Evolutionary conservation across 1,140 invertebrate species (phyloP).

Genomic region (Helicorthomorpha holstii): DNA sequence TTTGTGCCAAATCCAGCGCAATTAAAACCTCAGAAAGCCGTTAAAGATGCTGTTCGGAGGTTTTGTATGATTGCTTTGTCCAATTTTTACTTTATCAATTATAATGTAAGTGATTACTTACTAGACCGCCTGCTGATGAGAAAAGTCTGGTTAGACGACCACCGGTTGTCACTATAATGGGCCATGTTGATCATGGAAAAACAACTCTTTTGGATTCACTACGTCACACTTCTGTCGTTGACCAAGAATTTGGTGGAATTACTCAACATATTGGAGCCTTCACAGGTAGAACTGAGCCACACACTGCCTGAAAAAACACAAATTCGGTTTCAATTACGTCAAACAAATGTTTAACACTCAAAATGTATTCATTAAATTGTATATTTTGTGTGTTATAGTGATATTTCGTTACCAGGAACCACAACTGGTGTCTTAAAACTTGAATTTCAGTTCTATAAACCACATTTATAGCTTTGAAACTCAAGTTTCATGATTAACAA

Average conservation of each 20-base stretch:
- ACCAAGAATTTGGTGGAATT: slow-evolving; percentile 94
- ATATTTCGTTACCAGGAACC: no score
- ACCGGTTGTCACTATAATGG: slow-evolving; percentile 96
- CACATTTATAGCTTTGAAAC: no score
- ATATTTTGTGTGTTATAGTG: no score
- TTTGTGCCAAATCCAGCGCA: slow-evolving; percentile 30
- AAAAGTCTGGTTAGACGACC: slow-evolving; percentile 44
- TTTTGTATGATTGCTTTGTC: slow-evolving; percentile 2
- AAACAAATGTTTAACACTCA: neutral
- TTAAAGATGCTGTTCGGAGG: slow-evolving; percentile 18
- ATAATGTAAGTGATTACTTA: slow-evolving; percentile 13
- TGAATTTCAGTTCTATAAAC: no score
- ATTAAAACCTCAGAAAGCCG: slow-evolving; percentile 20
- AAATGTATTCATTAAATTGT: no score
- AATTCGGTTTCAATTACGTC: neutral
- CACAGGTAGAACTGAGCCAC: no score
- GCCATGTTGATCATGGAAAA: slow-evolving; percentile 98
- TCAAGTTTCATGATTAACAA: no score
- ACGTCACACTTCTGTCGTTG: slow-evolving; percentile 66
- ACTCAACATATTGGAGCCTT: slow-evolving; percentile 99
- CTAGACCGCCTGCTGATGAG: slow-evolving; percentile 39
- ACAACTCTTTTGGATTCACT: slow-evolving; percentile 88
- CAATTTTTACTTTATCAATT: neutral
- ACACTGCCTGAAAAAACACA: no score
- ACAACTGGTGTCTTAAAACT: no score